These are phyloP conservation scores for Coturnix japonica DNA, from an alignment of 2,113 vertebrate species.

Conservation along the genomic window DNA sequence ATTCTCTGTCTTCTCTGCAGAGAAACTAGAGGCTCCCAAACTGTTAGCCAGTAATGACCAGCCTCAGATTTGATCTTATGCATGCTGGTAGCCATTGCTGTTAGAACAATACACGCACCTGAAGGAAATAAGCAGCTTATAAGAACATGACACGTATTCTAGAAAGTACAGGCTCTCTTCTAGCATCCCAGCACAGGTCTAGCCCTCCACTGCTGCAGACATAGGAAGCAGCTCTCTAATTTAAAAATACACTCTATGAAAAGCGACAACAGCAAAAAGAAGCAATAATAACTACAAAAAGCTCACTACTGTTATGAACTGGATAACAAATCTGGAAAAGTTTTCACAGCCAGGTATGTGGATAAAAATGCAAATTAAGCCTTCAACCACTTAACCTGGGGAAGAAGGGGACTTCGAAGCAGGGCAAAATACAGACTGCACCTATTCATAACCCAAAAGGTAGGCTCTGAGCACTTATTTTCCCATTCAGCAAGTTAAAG, in stretches of 20 bases:
- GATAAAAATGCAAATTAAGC: not conserved
- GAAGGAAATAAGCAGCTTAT: not conserved
- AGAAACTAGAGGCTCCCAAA: not conserved
- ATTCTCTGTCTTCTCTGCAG: not conserved
- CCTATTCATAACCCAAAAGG: not conserved
- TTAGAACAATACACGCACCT: not conserved
- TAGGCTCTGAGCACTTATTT: not conserved
- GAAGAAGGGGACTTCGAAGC: not conserved
- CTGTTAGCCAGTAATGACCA: not conserved
- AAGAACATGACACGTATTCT: not conserved
- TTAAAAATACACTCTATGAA: not conserved
- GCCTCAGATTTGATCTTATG: not conserved
- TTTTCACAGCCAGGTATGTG: not conserved
- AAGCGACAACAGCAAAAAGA: not conserved
- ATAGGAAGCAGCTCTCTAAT: not conserved
- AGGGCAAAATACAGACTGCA: not conserved
- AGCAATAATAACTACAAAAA: not conserved
- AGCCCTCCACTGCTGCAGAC: not conserved
- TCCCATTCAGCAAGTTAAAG: not conserved
- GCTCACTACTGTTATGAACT: not conserved
- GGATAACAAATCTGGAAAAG: not conserved
- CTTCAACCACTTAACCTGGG: not conserved
- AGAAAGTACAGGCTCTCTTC: not conserved
- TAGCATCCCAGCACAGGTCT: not conserved
- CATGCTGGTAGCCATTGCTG: accelerated